Base-by-base conservation (phyloP, 2,113 vertebrate genomes). In the Anas platyrhynchos region DNA sequence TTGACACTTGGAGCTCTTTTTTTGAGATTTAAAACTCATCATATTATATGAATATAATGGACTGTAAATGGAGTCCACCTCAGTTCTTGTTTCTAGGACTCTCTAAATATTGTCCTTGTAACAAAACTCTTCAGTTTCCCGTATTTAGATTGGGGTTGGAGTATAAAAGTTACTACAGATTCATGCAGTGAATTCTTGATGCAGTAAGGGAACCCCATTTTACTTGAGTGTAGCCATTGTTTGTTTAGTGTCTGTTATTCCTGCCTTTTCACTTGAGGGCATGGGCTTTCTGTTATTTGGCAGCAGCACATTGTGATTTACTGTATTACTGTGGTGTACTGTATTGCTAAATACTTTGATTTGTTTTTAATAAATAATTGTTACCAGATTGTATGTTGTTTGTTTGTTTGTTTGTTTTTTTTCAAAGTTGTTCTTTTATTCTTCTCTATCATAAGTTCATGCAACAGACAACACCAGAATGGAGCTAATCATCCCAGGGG, bases 401-500 rank as follows among this genome's bases (percentile, higher is more conserved):
- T 3, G 10, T 38, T 38, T 20, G 9, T 43, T 31, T 10, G 11
- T 18, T 27, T 32, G 46, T 41, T 43, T 83, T 34, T 43, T 43
- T 34, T 16, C 16, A 34, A 72, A 88, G 3, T 21, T 59, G 3
- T 31, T 58, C 59, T 90, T 94, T 76, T 52, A 13, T 52, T 52
- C 22, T 68, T 55, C 66, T 83, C 46, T 86, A 1, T 94, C 34
- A 17, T 80, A 88, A 99, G 98, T 98, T 87, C 98, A 98, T 75
- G 94, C 98, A 73, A 98, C 97, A 91, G 98, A 99, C 95, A 98
- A 98, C 88, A 98, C 98, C 20, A 98, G 98, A 96, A 98, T 99
- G 98, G 98, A 99, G 65, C 91, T 99, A 21, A 98, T 99, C 81
- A 99, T 99, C 75, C 98, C 98, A 17, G 98, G 98, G 75, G 98